Percentiles rank a stretch among this genome's conserved stretches.
These are phyloP conservation scores for Zelleria hepariella DNA, from an alignment of 2,888 invertebrate species.

Conservation along the genomic window DNA sequence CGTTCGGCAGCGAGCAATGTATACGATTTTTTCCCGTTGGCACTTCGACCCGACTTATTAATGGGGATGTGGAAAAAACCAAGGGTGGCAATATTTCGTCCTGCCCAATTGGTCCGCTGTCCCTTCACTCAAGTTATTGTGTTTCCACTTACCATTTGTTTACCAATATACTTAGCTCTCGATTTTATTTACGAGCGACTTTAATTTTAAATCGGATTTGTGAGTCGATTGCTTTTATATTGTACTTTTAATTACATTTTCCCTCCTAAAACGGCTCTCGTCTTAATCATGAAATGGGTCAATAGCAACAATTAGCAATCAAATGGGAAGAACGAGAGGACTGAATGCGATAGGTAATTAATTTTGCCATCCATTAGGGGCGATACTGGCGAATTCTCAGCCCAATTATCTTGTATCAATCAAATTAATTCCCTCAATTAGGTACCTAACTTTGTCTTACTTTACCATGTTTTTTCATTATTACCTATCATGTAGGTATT, in stretches of 20 bases:
- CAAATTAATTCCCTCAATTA: slow-evolving; percentile 27
- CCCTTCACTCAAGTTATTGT: slow-evolving; percentile 2
- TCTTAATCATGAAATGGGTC: slow-evolving; percentile 14
- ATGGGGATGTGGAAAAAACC: slow-evolving; percentile 26
- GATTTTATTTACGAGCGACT: background rate
- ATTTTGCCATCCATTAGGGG: slow-evolving; percentile 32
- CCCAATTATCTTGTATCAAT: slow-evolving; percentile 36
- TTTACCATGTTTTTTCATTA: slow-evolving; percentile 4
- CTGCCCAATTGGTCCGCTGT: slow-evolving; percentile 17
- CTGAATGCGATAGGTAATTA: slow-evolving; percentile 31
- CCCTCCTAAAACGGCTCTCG: slow-evolving; percentile 14
- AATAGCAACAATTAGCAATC: slow-evolving; percentile 16
- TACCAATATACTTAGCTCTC: background rate
- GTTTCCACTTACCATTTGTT: background rate
- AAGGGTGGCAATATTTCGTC: slow-evolving; percentile 27
- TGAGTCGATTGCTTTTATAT: background rate
- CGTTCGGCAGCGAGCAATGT: slow-evolving; percentile 24
- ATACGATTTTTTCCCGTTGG: slow-evolving; percentile 32
- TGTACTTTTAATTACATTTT: background rate
- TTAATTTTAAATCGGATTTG: background rate
- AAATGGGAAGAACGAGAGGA: slow-evolving; percentile 24
- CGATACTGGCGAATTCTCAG: slow-evolving; percentile 22
- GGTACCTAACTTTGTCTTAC: slow-evolving; percentile 15
- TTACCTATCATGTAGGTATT: background rate
- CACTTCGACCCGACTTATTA: slow-evolving; percentile 20